Percentiles rank a stretch among this genome's conserved stretches.
Evolutionary conservation across 2,797 vertebrate species (phyloP).

Genomic region (Lagorchestes hirsutus): DNA sequence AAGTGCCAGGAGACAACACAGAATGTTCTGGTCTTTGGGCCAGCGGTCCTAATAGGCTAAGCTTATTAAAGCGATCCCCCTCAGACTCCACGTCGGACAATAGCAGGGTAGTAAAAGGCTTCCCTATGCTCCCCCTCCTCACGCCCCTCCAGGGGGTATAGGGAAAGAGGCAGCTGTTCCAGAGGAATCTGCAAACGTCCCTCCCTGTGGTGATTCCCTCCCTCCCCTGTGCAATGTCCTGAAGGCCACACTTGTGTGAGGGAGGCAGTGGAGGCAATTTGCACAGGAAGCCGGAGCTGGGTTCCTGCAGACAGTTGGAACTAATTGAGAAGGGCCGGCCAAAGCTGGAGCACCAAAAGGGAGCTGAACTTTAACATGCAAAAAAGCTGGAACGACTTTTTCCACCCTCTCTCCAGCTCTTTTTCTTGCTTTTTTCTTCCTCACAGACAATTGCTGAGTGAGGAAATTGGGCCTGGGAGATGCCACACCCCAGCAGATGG

Average conservation of each 20-base stretch:
- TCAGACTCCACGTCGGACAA: neutral
- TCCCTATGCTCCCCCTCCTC: neutral
- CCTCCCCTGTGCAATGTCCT: neutral
- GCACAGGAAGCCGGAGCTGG: neutral
- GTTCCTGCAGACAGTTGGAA: conserved; percentile 1
- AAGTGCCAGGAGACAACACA: conserved; percentile 81
- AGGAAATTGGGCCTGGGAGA: neutral
- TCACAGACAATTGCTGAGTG: conserved; percentile 1
- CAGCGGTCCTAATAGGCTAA: neutral
- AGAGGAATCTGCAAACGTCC: neutral
- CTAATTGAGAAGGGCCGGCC: neutral
- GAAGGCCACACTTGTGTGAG: neutral
- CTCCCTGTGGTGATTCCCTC: neutral
- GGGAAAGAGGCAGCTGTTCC: neutral
- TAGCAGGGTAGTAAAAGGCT: neutral
- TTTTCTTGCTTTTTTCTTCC: neutral
- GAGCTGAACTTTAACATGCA: neutral
- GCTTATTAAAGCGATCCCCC: neutral
- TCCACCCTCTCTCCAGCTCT: neutral
- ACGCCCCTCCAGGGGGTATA: neutral
- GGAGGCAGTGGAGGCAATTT: neutral
- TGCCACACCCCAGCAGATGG: neutral
- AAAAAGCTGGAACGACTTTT: neutral
- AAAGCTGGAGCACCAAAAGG: neutral
- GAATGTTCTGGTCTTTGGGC: conserved; percentile 74